Percentiles rank a stretch among this genome's conserved stretches.
These are phyloP conservation scores for Tachystola acroxantha DNA, from an alignment of 2,888 invertebrate genomes.

Conservation along the genomic window DNA sequence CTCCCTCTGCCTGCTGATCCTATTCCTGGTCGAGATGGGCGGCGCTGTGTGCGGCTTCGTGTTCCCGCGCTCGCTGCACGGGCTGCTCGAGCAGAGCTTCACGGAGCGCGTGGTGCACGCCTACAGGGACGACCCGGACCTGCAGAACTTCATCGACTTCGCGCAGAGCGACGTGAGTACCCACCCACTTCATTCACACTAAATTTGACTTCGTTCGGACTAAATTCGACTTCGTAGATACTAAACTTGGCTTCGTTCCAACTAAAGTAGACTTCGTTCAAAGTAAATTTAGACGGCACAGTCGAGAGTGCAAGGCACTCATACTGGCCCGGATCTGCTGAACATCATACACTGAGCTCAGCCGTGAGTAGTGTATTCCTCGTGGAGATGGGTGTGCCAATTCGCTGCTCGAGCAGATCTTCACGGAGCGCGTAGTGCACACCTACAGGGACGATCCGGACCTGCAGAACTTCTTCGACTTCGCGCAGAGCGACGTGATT, in stretches of 20 bases:
- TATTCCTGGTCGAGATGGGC: constrained; percentile 94
- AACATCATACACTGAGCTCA: too few relatives aligned
- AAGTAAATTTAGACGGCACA: too few relatives aligned
- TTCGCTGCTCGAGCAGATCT: constrained; percentile 89
- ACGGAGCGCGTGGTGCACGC: constrained; percentile 95
- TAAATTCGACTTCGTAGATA: too few relatives aligned
- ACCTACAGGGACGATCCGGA: constrained; percentile 96
- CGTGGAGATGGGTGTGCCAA: constrained; percentile 93
- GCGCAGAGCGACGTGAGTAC: constrained; percentile 78
- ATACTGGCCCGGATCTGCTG: too few relatives aligned
- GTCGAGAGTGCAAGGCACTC: too few relatives aligned
- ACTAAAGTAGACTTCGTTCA: too few relatives aligned
- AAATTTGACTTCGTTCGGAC: too few relatives aligned
- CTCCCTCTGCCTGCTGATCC: constrained; percentile 90
- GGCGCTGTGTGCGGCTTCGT: constrained; percentile 95
- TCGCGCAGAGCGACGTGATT: constrained; percentile 82
- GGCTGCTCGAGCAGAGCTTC: constrained; percentile 89
- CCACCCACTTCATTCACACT: too few relatives aligned
- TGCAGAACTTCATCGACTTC: constrained; percentile 96
- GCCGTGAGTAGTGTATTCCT: too few relatives aligned
- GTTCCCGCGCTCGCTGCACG: constrained; percentile 93
- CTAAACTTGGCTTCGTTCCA: too few relatives aligned
- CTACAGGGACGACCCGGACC: constrained; percentile 94
- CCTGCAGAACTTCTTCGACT: constrained; percentile 95
- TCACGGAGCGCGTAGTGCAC: constrained; percentile 94